phyloP scores from a whole-genome alignment of 2,888 invertebrate species.

The Anoplius nigerrimus region DNA sequence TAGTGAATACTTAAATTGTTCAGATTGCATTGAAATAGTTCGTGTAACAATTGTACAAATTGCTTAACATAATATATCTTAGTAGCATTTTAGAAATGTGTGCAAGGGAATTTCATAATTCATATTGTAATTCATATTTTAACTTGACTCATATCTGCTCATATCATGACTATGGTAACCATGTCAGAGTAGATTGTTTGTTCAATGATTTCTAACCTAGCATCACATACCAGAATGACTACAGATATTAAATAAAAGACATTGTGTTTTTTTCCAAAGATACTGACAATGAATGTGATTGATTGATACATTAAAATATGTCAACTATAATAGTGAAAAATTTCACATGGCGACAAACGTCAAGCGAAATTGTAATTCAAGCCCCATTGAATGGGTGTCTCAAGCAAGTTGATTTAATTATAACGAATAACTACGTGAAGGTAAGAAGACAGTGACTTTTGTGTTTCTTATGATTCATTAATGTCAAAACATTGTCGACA shows the following conservation, averaged over 20 bases:
- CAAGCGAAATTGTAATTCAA: slow-evolving; percentile 79
- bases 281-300: no score
- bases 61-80: background rate
- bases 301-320: slow-evolving; percentile 74
- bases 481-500: background rate
- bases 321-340: slow-evolving; percentile 84
- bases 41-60: slow-evolving; percentile 47
- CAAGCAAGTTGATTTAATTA: slow-evolving; percentile 83
- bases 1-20: slow-evolving; percentile 67
- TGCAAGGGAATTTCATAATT: no score
- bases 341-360: slow-evolving; percentile 85
- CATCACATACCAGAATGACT: no score
- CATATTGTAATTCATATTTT: no score
- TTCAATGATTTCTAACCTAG: no score
- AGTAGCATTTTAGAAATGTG: no score
- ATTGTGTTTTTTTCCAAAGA: no score
- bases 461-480: slow-evolving; percentile 1
- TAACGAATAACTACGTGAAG: slow-evolving; percentile 83
- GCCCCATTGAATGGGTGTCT: slow-evolving; percentile 81
- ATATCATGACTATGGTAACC: no score
- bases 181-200: no score
- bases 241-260: no score
- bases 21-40: slow-evolving; percentile 69
- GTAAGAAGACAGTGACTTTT: slow-evolving; percentile 61
- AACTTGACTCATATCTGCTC: no score